Percentiles rank a stretch among this genome's conserved stretches.
phyloP scores from a whole-genome alignment of 2,797 vertebrate genomes.

The Hyperoplus lanceolatus region DNA sequence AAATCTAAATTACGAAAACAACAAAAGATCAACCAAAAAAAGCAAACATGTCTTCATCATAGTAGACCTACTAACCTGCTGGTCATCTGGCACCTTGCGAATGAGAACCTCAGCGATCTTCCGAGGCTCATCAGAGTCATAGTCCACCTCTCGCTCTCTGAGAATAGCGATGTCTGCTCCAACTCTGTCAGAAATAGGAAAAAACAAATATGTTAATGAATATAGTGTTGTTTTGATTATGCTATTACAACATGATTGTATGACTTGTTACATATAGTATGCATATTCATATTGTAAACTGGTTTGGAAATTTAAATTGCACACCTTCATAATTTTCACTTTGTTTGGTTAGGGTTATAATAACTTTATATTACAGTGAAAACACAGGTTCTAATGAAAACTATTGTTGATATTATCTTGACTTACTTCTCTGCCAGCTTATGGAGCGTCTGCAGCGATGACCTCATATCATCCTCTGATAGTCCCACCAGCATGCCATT shows the following conservation, averaged over 20 bases:
- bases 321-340: not conserved
- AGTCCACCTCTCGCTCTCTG: slow-evolving; percentile 93
- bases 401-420: not conserved
- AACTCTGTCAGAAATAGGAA: slow-evolving; percentile 83
- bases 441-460: slow-evolving; percentile 94
- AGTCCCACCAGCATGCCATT: slow-evolving; percentile 97
- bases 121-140: slow-evolving; percentile 89
- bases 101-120: slow-evolving; percentile 97
- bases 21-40: not conserved
- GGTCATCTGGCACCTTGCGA: slow-evolving; percentile 97
- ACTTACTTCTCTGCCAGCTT: slow-evolving; percentile 96
- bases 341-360: not conserved
- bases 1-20: not conserved
- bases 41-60: not conserved
- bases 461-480: slow-evolving; percentile 94
- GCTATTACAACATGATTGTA: not conserved
- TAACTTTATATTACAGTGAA: not conserved
- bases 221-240: not conserved
- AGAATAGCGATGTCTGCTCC: slow-evolving; percentile 96
- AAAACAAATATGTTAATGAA: not conserved
- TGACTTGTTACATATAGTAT: not conserved
- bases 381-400: not conserved
- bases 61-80: slow-evolving; percentile 87
- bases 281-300: not conserved
- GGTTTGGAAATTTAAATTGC: not conserved